These are phyloP conservation scores for Aromia moschata DNA, from an alignment of 2,888 invertebrate species.

Conservation along the genomic window DNA sequence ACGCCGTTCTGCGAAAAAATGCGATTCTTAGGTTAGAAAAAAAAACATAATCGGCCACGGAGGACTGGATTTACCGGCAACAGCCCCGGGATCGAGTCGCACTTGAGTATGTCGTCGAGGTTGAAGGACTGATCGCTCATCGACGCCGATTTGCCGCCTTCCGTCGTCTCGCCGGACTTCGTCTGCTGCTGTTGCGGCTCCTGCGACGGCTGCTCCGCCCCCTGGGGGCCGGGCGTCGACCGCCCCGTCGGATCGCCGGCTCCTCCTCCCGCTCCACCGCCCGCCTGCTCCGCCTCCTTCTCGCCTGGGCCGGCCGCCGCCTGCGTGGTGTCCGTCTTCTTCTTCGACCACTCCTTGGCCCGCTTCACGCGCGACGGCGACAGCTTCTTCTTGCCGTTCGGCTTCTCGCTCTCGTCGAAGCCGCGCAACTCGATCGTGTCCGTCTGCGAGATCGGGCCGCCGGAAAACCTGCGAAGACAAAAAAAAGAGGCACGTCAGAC, in stretches of 20 bases:
- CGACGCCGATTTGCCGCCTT: not conserved
- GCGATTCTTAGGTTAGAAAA: not conserved
- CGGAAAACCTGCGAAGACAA: slow-evolving; percentile 71
- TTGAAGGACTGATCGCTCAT: slow-evolving; percentile 68
- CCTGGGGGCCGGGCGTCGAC: slow-evolving; percentile 32
- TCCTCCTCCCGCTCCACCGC: slow-evolving; percentile 19
- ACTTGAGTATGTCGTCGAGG: slow-evolving; percentile 86
- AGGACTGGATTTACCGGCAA: slow-evolving; percentile 74
- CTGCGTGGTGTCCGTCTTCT: slow-evolving; percentile 58
- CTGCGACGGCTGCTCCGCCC: slow-evolving; percentile 14
- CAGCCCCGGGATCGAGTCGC: slow-evolving; percentile 79
- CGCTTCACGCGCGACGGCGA: slow-evolving; percentile 63
- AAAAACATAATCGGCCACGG: too few species aligned
- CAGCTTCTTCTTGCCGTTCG: slow-evolving; percentile 59
- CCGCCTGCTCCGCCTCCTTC: slow-evolving; percentile 27
- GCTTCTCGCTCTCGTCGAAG: slow-evolving; percentile 80
- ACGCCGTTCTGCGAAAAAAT: slow-evolving; percentile 69
- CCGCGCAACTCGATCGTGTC: slow-evolving; percentile 94
- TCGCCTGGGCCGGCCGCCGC: slow-evolving; percentile 40
- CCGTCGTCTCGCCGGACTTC: slow-evolving; percentile 33
- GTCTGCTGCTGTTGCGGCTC: slow-evolving; percentile 8
- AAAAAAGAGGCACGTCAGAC: too few species aligned
- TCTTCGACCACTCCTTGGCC: slow-evolving; percentile 60
- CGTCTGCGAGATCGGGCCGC: slow-evolving; percentile 88
- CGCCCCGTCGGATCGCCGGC: slow-evolving; percentile 1